phyloP scores from a whole-genome alignment of 2,797 vertebrate species.

The Propithecus deckenii region DNA sequence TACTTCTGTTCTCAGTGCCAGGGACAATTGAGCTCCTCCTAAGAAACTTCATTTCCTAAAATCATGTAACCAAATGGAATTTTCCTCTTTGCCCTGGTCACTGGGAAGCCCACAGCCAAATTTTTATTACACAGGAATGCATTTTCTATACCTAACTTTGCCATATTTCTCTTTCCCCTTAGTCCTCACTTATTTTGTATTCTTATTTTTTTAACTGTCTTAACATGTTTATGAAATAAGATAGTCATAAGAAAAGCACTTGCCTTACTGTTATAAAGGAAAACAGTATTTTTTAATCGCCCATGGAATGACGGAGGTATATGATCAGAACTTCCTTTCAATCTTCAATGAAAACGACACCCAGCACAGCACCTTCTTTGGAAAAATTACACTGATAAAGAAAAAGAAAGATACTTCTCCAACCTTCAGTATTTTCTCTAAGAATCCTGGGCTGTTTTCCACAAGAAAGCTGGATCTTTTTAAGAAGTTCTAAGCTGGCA shows the following conservation, averaged over 20 bases:
- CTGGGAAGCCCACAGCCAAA: not conserved
- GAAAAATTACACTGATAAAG: not conserved
- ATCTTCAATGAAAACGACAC: not conserved
- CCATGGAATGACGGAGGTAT: not conserved
- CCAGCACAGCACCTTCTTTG: not conserved
- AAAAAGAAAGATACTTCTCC: not conserved
- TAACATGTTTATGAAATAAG: conserved; percentile 2
- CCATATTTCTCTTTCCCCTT: not conserved
- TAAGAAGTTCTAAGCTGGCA: not conserved
- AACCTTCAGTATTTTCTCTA: not conserved
- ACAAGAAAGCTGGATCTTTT: not conserved
- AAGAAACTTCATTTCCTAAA: not conserved
- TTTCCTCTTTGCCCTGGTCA: not conserved
- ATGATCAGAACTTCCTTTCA: not conserved
- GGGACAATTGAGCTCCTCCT: not conserved
- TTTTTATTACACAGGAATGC: not conserved
- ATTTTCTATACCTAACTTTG: not conserved
- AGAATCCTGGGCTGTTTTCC: not conserved
- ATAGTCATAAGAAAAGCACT: not conserved
- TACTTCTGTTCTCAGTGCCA: not conserved
- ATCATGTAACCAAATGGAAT: not conserved
- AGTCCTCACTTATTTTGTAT: not conserved
- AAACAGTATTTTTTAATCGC: not conserved
- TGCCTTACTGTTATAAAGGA: not conserved
- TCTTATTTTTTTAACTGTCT: not conserved